Evolutionary conservation across 2,888 invertebrate genomes (phyloP).

Genomic region (Drosophila rubida): DNA sequence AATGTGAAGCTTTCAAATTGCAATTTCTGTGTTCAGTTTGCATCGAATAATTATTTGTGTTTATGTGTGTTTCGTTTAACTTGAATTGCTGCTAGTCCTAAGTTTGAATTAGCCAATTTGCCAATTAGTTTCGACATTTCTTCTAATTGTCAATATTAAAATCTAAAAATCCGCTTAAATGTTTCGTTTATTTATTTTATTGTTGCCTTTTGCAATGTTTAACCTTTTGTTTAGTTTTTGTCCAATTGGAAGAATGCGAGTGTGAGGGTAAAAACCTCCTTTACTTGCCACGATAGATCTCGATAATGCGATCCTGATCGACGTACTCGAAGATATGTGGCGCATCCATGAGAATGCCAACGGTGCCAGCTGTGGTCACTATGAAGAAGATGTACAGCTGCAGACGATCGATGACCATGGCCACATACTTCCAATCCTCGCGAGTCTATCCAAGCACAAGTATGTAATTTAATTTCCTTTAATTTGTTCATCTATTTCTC

Average conservation of each 20-base stretch:
- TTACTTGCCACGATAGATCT: constrained; percentile 96
- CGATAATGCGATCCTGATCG: constrained; percentile 97
- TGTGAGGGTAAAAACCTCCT: not conserved
- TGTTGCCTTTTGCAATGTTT: constrained; percentile 83
- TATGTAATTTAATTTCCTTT: not conserved
- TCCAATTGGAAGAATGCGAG: constrained; percentile 9
- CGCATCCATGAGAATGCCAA: constrained; percentile 98
- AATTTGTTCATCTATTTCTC: constrained; percentile 33
- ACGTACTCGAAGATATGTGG: constrained; percentile 99
- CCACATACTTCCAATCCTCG: constrained; percentile 99
- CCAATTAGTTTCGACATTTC: constrained; percentile 35
- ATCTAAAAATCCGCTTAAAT: constrained; percentile 71
- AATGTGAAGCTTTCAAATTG: constrained; percentile 53
- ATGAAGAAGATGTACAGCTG: constrained; percentile 98
- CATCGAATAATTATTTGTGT: constrained; percentile 36
- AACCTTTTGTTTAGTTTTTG: constrained; percentile 63
- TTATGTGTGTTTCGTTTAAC: constrained; percentile 32
- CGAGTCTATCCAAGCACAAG: constrained; percentile 89
- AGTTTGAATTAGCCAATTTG: constrained; percentile 25
- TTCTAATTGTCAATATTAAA: constrained; percentile 50
- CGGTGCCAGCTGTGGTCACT: constrained; percentile 97
- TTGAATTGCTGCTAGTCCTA: constrained; percentile 30
- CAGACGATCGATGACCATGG: constrained; percentile 98
- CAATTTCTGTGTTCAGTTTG: constrained; percentile 26
- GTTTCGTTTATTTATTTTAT: constrained; percentile 66